Evolutionary conservation across 2,888 invertebrate species (phyloP).

Genomic region (Cosmia pyralina): DNA sequence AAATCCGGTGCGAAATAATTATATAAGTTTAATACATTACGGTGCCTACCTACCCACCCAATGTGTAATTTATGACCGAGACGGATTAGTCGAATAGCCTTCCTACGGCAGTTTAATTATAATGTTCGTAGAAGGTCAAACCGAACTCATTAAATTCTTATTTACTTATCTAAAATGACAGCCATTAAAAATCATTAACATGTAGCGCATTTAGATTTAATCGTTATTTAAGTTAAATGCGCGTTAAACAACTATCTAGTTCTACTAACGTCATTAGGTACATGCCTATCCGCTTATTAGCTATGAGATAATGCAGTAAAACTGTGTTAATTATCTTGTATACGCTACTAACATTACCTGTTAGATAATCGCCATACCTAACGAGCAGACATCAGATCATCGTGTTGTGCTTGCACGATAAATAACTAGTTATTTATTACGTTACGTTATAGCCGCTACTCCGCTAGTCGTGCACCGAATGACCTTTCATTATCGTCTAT

Average conservation of each 20-base stretch:
- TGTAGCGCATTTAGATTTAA: constrained; percentile 31
- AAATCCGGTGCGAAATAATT: background rate
- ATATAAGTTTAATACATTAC: background rate
- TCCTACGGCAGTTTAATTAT: background rate
- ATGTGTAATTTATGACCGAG: background rate
- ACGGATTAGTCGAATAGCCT: background rate
- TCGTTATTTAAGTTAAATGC: constrained; percentile 29
- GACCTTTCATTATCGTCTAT: constrained; percentile 75
- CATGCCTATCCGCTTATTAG: constrained; percentile 38
- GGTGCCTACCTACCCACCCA: background rate
- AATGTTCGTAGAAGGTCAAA: constrained; percentile 30
- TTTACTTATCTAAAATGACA: constrained; percentile 17
- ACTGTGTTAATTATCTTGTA: constrained; percentile 70
- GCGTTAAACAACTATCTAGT: constrained; percentile 40
- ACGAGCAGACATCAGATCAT: constrained; percentile 60
- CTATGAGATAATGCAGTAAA: constrained; percentile 58
- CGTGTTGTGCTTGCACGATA: constrained; percentile 57
- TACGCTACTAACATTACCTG: constrained; percentile 60
- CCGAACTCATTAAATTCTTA: constrained; percentile 28
- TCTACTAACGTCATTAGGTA: constrained; percentile 52
- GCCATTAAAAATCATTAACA: constrained; percentile 27
- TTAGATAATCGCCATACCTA: constrained; percentile 64
- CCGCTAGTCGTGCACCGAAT: constrained; percentile 67
- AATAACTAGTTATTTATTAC: constrained; percentile 70
- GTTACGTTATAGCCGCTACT: constrained; percentile 58